Evolutionary conservation across 2,888 invertebrate genomes (phyloP).

Genomic region (Cyclophora punctaria): DNA sequence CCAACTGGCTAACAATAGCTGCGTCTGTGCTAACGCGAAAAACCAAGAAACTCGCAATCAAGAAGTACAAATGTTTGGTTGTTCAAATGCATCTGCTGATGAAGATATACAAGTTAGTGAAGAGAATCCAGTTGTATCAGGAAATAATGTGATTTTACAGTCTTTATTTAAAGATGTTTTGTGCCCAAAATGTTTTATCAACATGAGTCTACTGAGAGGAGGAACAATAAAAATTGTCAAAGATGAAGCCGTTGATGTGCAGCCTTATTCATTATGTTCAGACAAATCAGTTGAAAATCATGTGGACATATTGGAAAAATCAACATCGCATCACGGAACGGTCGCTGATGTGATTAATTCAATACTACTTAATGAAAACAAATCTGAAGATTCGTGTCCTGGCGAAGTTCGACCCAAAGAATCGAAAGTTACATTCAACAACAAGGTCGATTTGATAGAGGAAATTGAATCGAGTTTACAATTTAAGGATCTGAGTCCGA

Average conservation of each 20-base stretch:
- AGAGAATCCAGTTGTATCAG: no score
- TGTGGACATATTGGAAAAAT: slow-evolving; percentile 21
- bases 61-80: slow-evolving; percentile 23
- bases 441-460: no score
- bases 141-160: no score
- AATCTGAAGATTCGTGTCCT: no score
- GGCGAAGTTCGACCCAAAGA: no score
- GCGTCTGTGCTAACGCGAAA: slow-evolving; percentile 34
- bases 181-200: slow-evolving; percentile 42
- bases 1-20: slow-evolving; percentile 38
- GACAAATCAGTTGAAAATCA: slow-evolving; percentile 36
- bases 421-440: no score
- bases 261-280: slow-evolving; percentile 18
- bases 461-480: no score
- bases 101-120: no score
- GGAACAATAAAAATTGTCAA: slow-evolving; percentile 33
- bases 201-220: slow-evolving; percentile 30
- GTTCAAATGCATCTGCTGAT: no score
- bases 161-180: slow-evolving; percentile 16
- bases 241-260: slow-evolving; percentile 30
- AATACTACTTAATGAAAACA: no score
- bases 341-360: no score
- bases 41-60: slow-evolving; percentile 1
- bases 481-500: no score
- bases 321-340: slow-evolving; percentile 27